phyloP scores from a whole-genome alignment of 2,113 vertebrate species.

The Probosciger aterrimus region DNA sequence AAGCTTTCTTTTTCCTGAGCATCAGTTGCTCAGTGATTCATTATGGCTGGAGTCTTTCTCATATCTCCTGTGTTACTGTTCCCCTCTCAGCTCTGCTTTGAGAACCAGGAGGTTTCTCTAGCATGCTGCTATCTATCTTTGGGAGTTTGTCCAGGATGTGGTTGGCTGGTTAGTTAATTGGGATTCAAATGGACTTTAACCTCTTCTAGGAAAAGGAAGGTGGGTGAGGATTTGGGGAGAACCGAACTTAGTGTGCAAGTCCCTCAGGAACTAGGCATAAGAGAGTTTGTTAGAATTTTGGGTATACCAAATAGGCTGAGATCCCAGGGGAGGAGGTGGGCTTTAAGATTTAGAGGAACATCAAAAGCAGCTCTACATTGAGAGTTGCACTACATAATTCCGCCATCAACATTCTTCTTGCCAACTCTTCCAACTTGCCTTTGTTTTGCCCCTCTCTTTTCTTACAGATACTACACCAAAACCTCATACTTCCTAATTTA shows the following conservation, averaged over 20 bases:
- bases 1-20: neutral
- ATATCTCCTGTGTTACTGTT: neutral
- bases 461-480: neutral
- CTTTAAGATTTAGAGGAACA: neutral
- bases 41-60: neutral
- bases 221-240: neutral
- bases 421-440: neutral
- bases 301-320: neutral
- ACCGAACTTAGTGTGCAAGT: neutral
- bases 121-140: neutral
- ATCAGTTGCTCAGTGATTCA: neutral
- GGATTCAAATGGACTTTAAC: neutral
- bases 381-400: neutral
- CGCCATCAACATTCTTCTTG: neutral
- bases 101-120: neutral
- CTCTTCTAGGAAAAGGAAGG: neutral
- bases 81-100: neutral
- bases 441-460: neutral
- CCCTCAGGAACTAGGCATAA: neutral
- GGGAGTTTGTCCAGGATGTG: neutral
- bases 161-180: neutral
- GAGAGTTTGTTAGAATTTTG: neutral
- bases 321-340: neutral
- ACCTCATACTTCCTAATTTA: neutral
- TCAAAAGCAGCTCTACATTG: neutral